Base-by-base conservation (phyloP, 2,113 vertebrate species). In the Myotis lucifugus region DNA sequence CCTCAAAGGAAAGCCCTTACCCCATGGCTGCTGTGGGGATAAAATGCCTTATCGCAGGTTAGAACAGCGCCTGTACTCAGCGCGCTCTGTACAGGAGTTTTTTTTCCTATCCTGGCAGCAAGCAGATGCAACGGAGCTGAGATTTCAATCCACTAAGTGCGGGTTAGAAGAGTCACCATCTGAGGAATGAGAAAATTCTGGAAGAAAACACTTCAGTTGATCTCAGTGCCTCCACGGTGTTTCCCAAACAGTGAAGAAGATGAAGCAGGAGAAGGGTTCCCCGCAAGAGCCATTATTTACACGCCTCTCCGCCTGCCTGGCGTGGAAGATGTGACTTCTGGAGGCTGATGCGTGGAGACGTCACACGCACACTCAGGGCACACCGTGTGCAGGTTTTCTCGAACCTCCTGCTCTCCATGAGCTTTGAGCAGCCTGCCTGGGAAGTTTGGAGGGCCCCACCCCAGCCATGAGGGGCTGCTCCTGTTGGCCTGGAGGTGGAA, bases 401-500 rank as follows among this genome's bases (percentile, higher is more conserved):
- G 1, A 32, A n/a, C 14, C 21, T 17, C 2, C 8, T 37, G 23
- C 6, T 50, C 0, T 40, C 76, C 25, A 8, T 3, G 2, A 29
- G 34, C 19, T 85, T 78, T 61, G 46, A 34, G 21, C 78, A 17
- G 27, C 25, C n/a, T 32, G n/a, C 27, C 50, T 59, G 46, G 9
- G 29, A 40, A 46, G 73, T 48, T 13, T 3, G 25, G 46, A 91
- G 61, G 46, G 23, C 37, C 50, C 32, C 29, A 34, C 17, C 21
- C 10, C 10, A 5, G 13, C 4, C 7, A 8, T 1, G 15, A 72
- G 42, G 54, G 17, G 21, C 3, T 29, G 13, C 18, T 40, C 32
- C 67, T 17, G 1, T 81, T 32, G 50, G 59, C 42, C 19, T n/a
- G 3, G 48, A 50, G 72, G 79, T 15, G 9, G 37, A 50, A 29